Base-by-base conservation (phyloP, 1,140 invertebrate species). In the Stegodyphus mimosarum region DNA sequence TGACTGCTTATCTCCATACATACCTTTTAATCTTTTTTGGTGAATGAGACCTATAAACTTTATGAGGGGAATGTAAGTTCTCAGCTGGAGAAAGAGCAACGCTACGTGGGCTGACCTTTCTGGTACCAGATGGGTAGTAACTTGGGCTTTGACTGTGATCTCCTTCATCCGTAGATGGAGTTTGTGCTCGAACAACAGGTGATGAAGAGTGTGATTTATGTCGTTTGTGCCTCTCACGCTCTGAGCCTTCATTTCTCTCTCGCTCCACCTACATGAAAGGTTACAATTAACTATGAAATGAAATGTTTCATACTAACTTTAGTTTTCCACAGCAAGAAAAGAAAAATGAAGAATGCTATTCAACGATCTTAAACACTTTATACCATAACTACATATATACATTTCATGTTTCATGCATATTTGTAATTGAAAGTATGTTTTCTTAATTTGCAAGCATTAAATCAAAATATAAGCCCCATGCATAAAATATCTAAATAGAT, bases 11-110 rank as follows among this genome's bases (percentile, higher is more conserved):
- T 1, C 33, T 60, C 5, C 9, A 60, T 10, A 69, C 9, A 53
- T 70, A 83, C 86, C 86, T 76, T 17, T 73, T 52, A 7, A 50
- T 55, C 67, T 83, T 87, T 51, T 87, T 87, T 0, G 86, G 86
- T 9, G 86, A 87, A 64, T 77, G 73, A 18, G 86, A 87, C 50
- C 86, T 80, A 53, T 87, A 79, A 50, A 79, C 71, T 67, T 87
- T 83, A 18, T 76, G 79, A 70, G 86, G 86, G 70, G 86, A 87
- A 73, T 73, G 78, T 63, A 69, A 15, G 15, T 51, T 72, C 15
- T 87, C 86, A 64, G 78, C 72, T 10, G 74, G 13, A 5, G 85
- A 51, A 13, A 79, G 33, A 6, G 76, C 71, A 17, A 80, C 63
- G 67, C 71, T 86, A 7, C 85, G 77, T 6, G 85, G 85, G 75